phyloP scores from a whole-genome alignment of 2,888 invertebrate species.

The Labia minor region DNA sequence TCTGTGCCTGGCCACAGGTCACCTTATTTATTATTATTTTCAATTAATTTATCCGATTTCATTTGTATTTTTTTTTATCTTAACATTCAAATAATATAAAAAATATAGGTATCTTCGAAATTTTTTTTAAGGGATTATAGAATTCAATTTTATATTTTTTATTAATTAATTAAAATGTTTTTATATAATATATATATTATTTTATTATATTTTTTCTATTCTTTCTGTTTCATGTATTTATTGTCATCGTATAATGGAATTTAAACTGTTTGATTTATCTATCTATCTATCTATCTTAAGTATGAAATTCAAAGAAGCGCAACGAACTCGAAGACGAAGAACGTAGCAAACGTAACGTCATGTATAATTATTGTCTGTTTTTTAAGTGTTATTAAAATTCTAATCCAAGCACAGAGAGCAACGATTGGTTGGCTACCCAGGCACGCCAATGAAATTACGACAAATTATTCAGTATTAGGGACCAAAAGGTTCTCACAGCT shows the following conservation, averaged over 20 bases:
- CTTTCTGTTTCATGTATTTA: too few species aligned
- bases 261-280: not conserved
- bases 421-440: not conserved
- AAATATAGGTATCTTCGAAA: too few species aligned
- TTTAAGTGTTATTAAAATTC: conserved; percentile 13
- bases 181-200: too few species aligned
- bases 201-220: too few species aligned
- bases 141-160: too few species aligned
- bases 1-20: too few species aligned
- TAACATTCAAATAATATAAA: too few species aligned
- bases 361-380: conserved; percentile 13
- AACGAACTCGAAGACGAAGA: conserved; percentile 13
- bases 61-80: too few species aligned
- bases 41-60: too few species aligned
- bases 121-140: too few species aligned
- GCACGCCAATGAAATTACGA: conserved; percentile 1
- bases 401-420: conserved; percentile 8
- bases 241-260: not conserved
- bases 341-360: not conserved
- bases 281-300: not conserved
- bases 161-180: too few species aligned
- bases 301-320: conserved; percentile 2
- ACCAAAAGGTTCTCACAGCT: not conserved
- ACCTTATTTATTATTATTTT: too few species aligned
- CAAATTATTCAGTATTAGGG: not conserved